phyloP scores from a whole-genome alignment of 2,113 vertebrate genomes.

The Seriola dumerili region DNA sequence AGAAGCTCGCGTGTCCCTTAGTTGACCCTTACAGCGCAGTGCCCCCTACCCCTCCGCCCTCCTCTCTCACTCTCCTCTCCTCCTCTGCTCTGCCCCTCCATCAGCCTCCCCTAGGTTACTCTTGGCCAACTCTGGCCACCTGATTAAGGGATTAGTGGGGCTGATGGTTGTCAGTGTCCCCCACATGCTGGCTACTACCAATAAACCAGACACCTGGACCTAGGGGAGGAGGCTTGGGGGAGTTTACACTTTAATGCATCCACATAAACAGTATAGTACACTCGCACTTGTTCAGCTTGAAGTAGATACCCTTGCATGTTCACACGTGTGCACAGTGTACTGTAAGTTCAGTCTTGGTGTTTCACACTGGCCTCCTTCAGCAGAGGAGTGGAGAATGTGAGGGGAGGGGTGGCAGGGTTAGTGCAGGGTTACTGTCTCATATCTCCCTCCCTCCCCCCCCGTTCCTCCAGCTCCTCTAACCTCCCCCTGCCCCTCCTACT shows the following conservation, averaged over 20 bases:
- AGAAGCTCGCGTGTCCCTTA: slow-evolving; percentile 80
- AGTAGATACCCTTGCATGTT: slow-evolving; percentile 2
- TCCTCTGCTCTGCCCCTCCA: slow-evolving; percentile 57
- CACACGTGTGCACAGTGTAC: slow-evolving; percentile 49
- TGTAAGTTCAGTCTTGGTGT: slow-evolving; percentile 50
- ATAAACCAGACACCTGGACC: slow-evolving; percentile 76
- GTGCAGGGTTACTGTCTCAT: slow-evolving; percentile 57
- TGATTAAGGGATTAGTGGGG: slow-evolving; percentile 85
- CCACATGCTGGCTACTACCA: slow-evolving; percentile 66
- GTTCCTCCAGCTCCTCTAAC: slow-evolving; percentile 45
- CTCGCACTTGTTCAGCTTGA: slow-evolving; percentile 8
- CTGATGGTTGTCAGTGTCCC: slow-evolving; percentile 82
- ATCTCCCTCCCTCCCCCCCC: slow-evolving; percentile 23
- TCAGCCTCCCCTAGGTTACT: slow-evolving; percentile 75
- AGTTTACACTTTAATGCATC: slow-evolving; percentile 33
- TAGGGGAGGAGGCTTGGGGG: slow-evolving; percentile 33
- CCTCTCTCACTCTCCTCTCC: slow-evolving; percentile 18
- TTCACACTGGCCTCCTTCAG: slow-evolving; percentile 50
- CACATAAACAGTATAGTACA: slow-evolving; percentile 39
- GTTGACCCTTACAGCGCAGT: slow-evolving; percentile 79
- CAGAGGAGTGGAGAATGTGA: slow-evolving; percentile 51
- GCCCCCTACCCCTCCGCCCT: slow-evolving; percentile 51
- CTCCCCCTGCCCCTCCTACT: slow-evolving; percentile 45
- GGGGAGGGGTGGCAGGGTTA: slow-evolving; percentile 57
- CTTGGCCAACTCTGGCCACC: slow-evolving; percentile 77